Evolutionary conservation across 2,797 vertebrate genomes (phyloP), one percentile per base, ranked within the genome.

Genomic region (Dromococcyx pavoninus): DNA sequence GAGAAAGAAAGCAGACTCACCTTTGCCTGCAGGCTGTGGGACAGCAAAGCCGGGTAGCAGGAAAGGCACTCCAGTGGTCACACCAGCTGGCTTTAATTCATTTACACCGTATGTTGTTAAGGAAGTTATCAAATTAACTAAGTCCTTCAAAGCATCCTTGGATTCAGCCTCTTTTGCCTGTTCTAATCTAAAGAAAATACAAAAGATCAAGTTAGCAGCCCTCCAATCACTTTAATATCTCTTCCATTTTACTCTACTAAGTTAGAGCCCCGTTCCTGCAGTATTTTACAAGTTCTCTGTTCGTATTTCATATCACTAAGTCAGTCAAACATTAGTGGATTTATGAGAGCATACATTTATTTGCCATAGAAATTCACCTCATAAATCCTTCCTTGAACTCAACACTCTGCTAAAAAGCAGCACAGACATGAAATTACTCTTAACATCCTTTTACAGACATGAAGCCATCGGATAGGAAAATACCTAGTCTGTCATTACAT

Each of bases 111-210:
- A 99, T 0, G 99, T 99, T 96, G 98, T 99, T 92, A 99, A 97
- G 83, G 99, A 99, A 71, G 99, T 99, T 96, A 99, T 98, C 98
- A 99, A 98, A 98, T 99, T 99, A 72, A 99, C 99, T 74, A 99
- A 98, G 91, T 99, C 99, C 97, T 99, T 99, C 97, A 99, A 97
- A 28, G 99, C 99, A 72, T 99, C 99, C 98, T 99, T 99, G 23
- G 99, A 99, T 95, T 99, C 99, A 18, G 99, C 98, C 95, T 99
- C 99, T 97, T 99, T 99, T 93, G 98, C 98, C 97, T 99, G 99
- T 94, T 99, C 99, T 98, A 99, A 98, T 95, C 99, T 99, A 98
- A 48, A 95, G n/a, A 86, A 83, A 93, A 72, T 4, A 88, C 24
- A 88, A 46, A 1, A 66, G 54, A 58, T 58, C 9, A 56, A 22